These are phyloP conservation scores for Notarius quadriscutis DNA, from an alignment of 2,113 vertebrate species.

Conservation along the genomic window DNA sequence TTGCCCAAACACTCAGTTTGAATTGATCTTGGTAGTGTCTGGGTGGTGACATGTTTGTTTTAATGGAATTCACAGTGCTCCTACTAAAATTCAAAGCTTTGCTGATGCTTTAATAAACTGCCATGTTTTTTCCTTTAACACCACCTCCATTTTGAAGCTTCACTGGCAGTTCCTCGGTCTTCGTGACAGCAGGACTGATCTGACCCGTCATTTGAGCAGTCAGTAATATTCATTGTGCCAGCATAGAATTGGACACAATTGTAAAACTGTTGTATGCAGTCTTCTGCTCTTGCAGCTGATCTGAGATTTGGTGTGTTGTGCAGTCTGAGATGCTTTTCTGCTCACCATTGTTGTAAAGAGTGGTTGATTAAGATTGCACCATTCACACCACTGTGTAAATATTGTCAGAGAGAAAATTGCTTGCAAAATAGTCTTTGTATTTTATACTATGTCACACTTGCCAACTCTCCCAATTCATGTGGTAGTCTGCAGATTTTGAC, in stretches of 20 bases:
- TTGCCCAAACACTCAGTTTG: background rate
- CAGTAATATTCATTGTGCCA: no score
- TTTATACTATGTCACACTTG: background rate
- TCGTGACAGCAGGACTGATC: no score
- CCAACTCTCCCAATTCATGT: no score
- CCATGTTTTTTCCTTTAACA: no score
- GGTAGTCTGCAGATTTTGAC: no score
- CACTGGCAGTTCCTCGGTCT: no score
- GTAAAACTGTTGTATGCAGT: no score
- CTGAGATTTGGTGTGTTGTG: background rate
- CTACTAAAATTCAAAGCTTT: background rate
- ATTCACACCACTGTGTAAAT: background rate
- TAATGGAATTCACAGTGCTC: background rate
- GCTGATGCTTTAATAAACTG: no score
- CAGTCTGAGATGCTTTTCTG: background rate
- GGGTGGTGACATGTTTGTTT: background rate
- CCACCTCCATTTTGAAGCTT: no score
- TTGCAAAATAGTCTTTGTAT: background rate
- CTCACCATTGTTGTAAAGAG: background rate
- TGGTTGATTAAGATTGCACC: background rate
- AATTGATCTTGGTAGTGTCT: background rate
- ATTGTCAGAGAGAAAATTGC: background rate
- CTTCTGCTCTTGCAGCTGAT: background rate
- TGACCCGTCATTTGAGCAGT: no score
- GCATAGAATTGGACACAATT: no score